Evolutionary conservation across 1,140 invertebrate species (phyloP), one percentile per base, ranked within the genome.

Genomic region (Hetaerina americana): DNA sequence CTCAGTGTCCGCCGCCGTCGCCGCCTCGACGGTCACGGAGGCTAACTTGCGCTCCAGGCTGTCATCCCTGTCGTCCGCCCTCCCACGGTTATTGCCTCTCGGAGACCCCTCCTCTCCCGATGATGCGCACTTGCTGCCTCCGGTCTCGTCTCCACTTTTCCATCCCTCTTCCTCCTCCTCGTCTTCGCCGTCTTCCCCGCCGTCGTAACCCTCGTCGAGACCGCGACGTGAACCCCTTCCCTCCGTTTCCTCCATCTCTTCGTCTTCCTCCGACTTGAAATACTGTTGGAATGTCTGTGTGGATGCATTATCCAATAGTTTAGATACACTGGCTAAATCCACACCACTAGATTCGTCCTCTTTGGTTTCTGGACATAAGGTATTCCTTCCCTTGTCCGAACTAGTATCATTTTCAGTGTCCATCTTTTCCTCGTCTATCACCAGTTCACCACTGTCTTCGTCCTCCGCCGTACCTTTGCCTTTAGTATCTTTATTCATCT

Each of bases 261-360:
- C 73, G 26, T 81, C 78, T 27, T 80, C 79, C 22, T 79, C 78
- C 10, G 69, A 66, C 25, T 71, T 71, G 74, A 79, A 82, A 78
- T 79, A 81, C 76, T 82, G 80, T 77, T 87, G 81, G 84, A 92
- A 85, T 78, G 88, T 87, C 72, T 91, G 88, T 22, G 86, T 86
- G 12, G 90, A 91, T 0, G 90, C 90, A 75, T 93, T 94, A 73
- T 93, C 92, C 70, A 93, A 80, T 5, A 92, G 81, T 57, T 89
- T 87, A 0, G 91, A 89, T 0, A 93, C 90, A 31, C 90, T 89
- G 0, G 90, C 91, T 31, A 93, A 80, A 78, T 93, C 91, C 3
- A 83, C 74, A 26, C 71, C 75, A 40, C 69, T 68, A 69, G 75
- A 72, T 22, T 75, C 75, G 68, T 72, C 72, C 15, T 71, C 31